Percentiles rank a stretch among this genome's conserved stretches.
These are phyloP conservation scores for Poecilia picta DNA, from an alignment of 2,797 vertebrate species.

Conservation along the genomic window DNA sequence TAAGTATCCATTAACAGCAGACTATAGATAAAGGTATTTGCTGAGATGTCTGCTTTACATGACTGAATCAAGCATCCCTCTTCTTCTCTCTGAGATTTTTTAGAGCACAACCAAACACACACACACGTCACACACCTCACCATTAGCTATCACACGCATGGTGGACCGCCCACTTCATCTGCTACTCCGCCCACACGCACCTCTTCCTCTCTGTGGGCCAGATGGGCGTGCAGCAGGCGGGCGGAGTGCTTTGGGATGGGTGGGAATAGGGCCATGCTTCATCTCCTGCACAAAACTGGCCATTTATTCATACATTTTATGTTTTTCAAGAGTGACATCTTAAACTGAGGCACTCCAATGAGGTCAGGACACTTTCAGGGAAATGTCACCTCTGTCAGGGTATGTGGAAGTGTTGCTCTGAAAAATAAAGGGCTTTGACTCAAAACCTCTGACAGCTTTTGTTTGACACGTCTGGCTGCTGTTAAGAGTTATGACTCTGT, in stretches of 20 bases:
- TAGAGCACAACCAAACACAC: conserved; percentile 17
- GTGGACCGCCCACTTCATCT: conserved; percentile 63
- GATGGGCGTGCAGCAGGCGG: conserved; percentile 66
- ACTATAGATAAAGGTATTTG: conserved; percentile 35
- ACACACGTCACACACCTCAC: conserved; percentile 7
- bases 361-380: conserved; percentile 8
- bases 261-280: conserved; percentile 46
- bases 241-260: conserved; percentile 38
- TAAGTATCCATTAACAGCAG: conserved; percentile 31
- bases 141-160: conserved; percentile 1
- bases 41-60: conserved; percentile 36
- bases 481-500: conserved; percentile 21
- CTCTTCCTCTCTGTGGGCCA: conserved; percentile 56
- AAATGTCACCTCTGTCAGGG: conserved; percentile 27
- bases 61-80: conserved; percentile 34
- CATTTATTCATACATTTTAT: background rate
- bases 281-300: conserved; percentile 33
- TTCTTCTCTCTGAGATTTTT: conserved; percentile 30
- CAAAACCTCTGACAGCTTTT: conserved; percentile 7
- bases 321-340: conserved; percentile 1
- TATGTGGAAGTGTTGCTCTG: background rate
- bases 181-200: conserved; percentile 57
- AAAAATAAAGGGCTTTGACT: conserved; percentile 19
- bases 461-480: conserved; percentile 17
- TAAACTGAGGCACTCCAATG: background rate